Evolutionary conservation across 2,797 vertebrate species (phyloP).

Genomic region (Steatocranus sp.): DNA sequence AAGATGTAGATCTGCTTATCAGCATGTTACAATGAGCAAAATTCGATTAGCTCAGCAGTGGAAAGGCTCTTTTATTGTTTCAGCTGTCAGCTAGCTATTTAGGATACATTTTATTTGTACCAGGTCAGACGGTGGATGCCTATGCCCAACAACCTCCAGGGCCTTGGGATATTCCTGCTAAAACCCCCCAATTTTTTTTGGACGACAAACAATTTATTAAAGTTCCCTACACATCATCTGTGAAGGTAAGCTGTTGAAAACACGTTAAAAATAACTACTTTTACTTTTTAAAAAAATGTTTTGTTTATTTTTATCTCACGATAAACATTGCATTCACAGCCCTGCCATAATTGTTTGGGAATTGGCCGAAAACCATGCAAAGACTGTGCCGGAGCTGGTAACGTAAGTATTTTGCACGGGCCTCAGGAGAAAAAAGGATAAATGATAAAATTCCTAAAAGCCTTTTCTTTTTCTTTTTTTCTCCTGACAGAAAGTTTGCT

Average conservation of each 20-base stretch:
- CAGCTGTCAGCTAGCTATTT: not conserved
- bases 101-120: not conserved
- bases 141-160: conserved; percentile 64
- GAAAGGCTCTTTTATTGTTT: not conserved
- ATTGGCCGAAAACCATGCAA: conserved; percentile 69
- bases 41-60: not conserved
- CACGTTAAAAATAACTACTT: not conserved
- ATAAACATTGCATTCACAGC: conserved; percentile 39
- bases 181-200: conserved; percentile 59
- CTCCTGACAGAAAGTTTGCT: conserved; percentile 71
- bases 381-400: conserved; percentile 71
- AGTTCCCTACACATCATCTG: conserved; percentile 77
- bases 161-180: conserved; percentile 70
- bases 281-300: fast-evolving
- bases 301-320: not conserved
- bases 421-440: not conserved
- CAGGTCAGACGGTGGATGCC: conserved; percentile 76
- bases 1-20: not conserved
- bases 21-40: not conserved
- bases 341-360: conserved; percentile 71
- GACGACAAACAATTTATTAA: conserved; percentile 58
- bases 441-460: not conserved
- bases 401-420: conserved; percentile 62
- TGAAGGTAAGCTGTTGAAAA: conserved; percentile 63
- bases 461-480: not conserved